A percentile compares a stretch with the other conserved stretches of the same genome.
phyloP scores from a whole-genome alignment of 2,797 vertebrate genomes.

The Taenioides sp. region DNA sequence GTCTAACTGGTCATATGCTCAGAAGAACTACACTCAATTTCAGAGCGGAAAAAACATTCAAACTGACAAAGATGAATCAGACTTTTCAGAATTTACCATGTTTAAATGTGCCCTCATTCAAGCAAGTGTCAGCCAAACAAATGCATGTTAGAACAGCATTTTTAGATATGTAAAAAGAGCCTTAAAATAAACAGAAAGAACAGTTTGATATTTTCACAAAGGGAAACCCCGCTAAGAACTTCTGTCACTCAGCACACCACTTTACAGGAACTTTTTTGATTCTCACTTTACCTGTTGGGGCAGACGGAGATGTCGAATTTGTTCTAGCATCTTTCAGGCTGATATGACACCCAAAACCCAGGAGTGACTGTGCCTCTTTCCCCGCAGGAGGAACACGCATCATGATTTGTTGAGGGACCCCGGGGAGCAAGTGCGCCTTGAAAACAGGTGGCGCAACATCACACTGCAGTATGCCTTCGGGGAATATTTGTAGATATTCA shows the following conservation, averaged over 20 bases:
- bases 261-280: constrained; percentile 61
- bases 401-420: constrained; percentile 78
- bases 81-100: neutral
- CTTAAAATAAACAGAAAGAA: neutral
- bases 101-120: neutral
- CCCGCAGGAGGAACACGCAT: constrained; percentile 77
- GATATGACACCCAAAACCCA: constrained; percentile 80
- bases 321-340: constrained; percentile 69
- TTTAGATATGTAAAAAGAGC: neutral
- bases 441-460: constrained; percentile 79
- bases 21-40: neutral
- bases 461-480: constrained; percentile 71
- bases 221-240: constrained; percentile 42
- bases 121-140: neutral
- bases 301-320: constrained; percentile 72
- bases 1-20: neutral
- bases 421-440: constrained; percentile 71
- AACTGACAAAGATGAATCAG: neutral
- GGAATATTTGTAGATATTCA: constrained; percentile 79
- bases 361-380: constrained; percentile 73
- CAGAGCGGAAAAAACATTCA: neutral
- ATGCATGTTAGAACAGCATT: neutral
- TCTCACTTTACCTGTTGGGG: constrained; percentile 71
- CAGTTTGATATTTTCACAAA: constrained; percentile 41
- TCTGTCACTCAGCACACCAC: constrained; percentile 47